A percentile compares a stretch with the other conserved stretches of the same genome.
Evolutionary conservation across 1,140 invertebrate genomes (phyloP).

Genomic region (Drosophila tristis): DNA sequence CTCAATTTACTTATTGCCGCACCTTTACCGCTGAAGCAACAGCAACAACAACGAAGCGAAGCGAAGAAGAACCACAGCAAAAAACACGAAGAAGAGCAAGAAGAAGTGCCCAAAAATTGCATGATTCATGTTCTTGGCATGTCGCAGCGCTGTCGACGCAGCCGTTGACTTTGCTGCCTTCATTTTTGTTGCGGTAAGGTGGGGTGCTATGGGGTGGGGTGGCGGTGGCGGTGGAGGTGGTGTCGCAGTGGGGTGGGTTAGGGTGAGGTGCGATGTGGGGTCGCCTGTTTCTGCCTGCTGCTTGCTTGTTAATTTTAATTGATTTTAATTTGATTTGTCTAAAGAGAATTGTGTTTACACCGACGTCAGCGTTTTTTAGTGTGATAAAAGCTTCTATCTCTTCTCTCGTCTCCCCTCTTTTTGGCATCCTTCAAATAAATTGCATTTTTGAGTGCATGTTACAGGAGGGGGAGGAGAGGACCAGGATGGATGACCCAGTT

Average conservation of each 20-base stretch:
- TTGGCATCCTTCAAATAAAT: conserved; percentile 28
- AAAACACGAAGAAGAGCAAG: conserved; percentile 5
- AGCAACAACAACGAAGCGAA: conserved; percentile 20
- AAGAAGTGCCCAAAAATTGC: conserved; percentile 31
- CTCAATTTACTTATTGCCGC: conserved; percentile 63
- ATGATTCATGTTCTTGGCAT: conserved; percentile 73
- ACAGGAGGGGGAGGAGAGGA: background rate
- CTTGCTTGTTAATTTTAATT: conserved; percentile 79
- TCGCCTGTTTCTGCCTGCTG: conserved; percentile 34
- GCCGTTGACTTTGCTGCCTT: conserved; percentile 26
- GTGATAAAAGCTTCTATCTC: background rate
- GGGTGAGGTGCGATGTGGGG: conserved; percentile 25
- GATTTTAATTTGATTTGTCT: conserved; percentile 75
- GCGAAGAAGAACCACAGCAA: conserved; percentile 35
- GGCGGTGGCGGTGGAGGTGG: background rate
- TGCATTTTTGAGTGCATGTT: conserved; percentile 30
- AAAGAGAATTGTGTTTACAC: conserved; percentile 62
- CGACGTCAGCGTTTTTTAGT: conserved; percentile 31
- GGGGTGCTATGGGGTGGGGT: conserved; percentile 9
- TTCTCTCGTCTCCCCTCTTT: background rate
- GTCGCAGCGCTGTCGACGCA: conserved; percentile 23
- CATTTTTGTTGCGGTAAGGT: conserved; percentile 11
- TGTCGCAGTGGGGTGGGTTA: conserved; percentile 11
- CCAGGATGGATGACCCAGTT: conserved; percentile 46
- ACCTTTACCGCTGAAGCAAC: conserved; percentile 33